These are phyloP conservation scores for Tenthredo distinguenda DNA, from an alignment of 2,888 invertebrate genomes.

Conservation along the genomic window DNA sequence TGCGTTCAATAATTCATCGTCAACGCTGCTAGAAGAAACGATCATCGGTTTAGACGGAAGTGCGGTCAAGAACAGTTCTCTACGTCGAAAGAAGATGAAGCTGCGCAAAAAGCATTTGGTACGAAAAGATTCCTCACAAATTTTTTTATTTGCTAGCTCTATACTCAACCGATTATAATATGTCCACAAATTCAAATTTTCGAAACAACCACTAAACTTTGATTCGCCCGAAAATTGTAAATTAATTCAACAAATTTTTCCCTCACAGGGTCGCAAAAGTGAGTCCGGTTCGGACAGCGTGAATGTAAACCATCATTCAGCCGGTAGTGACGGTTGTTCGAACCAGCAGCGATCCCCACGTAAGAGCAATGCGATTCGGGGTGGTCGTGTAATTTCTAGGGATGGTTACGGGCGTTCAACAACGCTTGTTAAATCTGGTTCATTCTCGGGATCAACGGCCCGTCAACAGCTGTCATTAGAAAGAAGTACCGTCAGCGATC, in stretches of 20 bases:
- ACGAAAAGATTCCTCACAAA: conserved; percentile 56
- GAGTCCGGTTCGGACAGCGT: conserved; percentile 82
- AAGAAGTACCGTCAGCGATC: conserved; percentile 83
- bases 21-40: conserved; percentile 80
- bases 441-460: conserved; percentile 85
- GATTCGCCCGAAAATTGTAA: conserved; percentile 27
- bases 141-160: not conserved
- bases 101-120: conserved; percentile 78
- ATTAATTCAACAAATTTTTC: conserved; percentile 30
- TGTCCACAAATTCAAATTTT: not conserved
- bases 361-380: conserved; percentile 57
- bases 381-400: conserved; percentile 63
- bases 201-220: not conserved
- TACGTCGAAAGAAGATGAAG: conserved; percentile 78
- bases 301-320: conserved; percentile 69
- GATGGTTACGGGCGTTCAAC: conserved; percentile 72
- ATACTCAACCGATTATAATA: not conserved
- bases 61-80: conserved; percentile 76
- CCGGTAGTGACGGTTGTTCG: conserved; percentile 75
- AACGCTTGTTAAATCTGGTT: conserved; percentile 86
- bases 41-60: conserved; percentile 72
- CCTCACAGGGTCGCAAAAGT: conserved; percentile 78
- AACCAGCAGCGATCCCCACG: conserved; percentile 71
- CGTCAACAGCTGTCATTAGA: conserved; percentile 76
- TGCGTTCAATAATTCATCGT: conserved; percentile 79